These are phyloP conservation scores for Pampus argenteus DNA, from an alignment of 2,797 vertebrate genomes.

Conservation along the genomic window DNA sequence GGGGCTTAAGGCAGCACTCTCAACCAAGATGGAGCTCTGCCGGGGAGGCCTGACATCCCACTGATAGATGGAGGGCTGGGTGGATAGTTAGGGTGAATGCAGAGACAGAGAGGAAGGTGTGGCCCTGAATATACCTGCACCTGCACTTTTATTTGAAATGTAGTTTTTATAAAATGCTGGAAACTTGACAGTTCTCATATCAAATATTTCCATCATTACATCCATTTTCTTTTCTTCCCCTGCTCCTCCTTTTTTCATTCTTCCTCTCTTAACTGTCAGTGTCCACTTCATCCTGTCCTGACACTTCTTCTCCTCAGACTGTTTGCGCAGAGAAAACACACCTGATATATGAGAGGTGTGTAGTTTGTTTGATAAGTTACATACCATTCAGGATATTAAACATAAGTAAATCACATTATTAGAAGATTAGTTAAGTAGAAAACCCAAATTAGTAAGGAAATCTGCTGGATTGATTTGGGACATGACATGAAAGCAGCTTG, in stretches of 20 bases:
- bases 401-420: too few relatives aligned
- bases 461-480: too few relatives aligned
- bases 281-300: background rate
- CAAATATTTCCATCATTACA: background rate
- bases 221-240: background rate
- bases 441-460: too few relatives aligned
- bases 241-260: background rate
- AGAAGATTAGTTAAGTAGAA: too few relatives aligned
- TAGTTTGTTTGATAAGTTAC: too few relatives aligned
- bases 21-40: constrained; percentile 62
- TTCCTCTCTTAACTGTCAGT: background rate
- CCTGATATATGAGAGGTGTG: background rate
- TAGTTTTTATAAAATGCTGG: background rate
- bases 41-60: constrained; percentile 52
- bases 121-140: background rate
- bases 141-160: background rate
- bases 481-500: too few relatives aligned
- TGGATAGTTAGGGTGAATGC: constrained; percentile 16
- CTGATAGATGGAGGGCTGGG: constrained; percentile 52
- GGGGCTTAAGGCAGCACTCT: constrained; percentile 74
- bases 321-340: background rate
- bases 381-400: too few relatives aligned
- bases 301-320: background rate
- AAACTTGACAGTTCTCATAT: background rate
- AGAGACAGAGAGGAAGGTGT: constrained; percentile 18